Conservation (phyloP, 2,888 invertebrate species). For the Spialia ferax region DNA sequence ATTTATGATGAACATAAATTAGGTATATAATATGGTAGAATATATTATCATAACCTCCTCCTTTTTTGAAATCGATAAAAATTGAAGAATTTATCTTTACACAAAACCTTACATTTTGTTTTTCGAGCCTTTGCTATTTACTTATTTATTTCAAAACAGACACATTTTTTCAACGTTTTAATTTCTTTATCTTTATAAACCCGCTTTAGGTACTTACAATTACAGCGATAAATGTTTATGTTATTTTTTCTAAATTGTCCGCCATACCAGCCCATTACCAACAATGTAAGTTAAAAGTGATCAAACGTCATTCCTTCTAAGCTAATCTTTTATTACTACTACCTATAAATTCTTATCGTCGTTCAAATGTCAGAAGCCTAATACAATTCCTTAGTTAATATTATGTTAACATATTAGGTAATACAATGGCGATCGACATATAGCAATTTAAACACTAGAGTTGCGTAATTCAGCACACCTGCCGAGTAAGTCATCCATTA, state of each 20-base stretch:
- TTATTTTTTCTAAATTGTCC: background rate
- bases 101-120: too few species aligned
- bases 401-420: slow-evolving; percentile 29
- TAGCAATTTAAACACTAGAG: slow-evolving; percentile 18
- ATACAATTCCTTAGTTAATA: slow-evolving; percentile 13
- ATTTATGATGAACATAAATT: too few species aligned
- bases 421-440: slow-evolving; percentile 19
- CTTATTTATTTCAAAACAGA: too few species aligned
- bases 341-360: slow-evolving; percentile 8
- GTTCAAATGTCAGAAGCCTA: slow-evolving; percentile 14
- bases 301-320: background rate
- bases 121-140: too few species aligned
- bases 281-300: background rate
- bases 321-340: background rate
- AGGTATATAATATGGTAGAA: too few species aligned
- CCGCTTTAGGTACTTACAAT: too few species aligned
- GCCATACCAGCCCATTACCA: background rate
- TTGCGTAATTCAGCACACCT: slow-evolving; percentile 49
- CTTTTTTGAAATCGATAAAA: too few species aligned
- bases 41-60: too few species aligned
- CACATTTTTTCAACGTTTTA: too few species aligned
- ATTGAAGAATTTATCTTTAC: too few species aligned
- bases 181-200: too few species aligned
- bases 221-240: background rate
- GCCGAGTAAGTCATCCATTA: slow-evolving; percentile 49